phyloP scores from a whole-genome alignment of 2,888 invertebrate genomes.

The Netelia inedita region DNA sequence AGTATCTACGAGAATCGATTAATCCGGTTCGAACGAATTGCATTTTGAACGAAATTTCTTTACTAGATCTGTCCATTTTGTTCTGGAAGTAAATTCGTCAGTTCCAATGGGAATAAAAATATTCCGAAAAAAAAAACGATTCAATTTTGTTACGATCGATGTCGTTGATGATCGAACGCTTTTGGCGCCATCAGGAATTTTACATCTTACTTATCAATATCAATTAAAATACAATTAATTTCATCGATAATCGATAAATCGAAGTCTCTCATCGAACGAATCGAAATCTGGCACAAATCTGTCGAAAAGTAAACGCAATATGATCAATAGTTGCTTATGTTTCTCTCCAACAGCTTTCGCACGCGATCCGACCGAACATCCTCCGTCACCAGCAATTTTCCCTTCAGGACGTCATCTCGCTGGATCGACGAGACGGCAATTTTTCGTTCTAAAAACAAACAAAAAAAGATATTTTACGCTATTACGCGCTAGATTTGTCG shows the following conservation, averaged over 20 bases:
- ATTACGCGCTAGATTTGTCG: constrained; percentile 10
- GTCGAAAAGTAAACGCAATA: neutral
- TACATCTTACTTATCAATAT: neutral
- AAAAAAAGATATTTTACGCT: neutral
- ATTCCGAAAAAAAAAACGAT: neutral
- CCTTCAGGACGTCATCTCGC: neutral
- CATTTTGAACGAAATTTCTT: neutral
- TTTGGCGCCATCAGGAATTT: constrained; percentile 10
- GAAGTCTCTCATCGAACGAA: constrained; percentile 44
- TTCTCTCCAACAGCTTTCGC: constrained; percentile 47
- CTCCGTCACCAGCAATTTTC: neutral
- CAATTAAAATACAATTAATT: neutral
- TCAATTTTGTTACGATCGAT: neutral
- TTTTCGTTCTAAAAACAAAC: neutral
- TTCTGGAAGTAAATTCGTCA: no score
- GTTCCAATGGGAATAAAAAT: no score
- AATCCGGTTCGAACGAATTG: neutral
- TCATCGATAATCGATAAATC: neutral
- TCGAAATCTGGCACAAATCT: neutral
- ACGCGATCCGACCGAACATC: neutral
- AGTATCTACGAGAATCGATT: neutral
- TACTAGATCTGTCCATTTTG: no score
- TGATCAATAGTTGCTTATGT: constrained; percentile 37
- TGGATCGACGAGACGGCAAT: constrained; percentile 40
- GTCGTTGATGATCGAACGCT: constrained; percentile 41